A percentile compares a stretch with the other conserved stretches of the same genome.
Evolutionary conservation across 37 sponge, comb jelly and placozoan genomes (phyloP).

Genomic region (Tethya wilhelma): DNA sequence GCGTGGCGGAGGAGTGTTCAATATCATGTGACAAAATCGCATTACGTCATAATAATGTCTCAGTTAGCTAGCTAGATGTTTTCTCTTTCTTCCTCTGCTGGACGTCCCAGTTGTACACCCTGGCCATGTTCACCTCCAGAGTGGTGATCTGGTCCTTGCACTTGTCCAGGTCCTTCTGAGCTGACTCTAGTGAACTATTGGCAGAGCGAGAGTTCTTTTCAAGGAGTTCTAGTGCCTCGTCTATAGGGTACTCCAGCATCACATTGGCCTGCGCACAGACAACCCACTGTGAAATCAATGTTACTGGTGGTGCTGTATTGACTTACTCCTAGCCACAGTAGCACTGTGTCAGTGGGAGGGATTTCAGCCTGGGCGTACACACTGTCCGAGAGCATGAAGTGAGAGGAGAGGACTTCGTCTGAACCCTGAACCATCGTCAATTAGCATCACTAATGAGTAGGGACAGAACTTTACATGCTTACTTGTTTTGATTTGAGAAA

Average conservation of each 20-base stretch:
- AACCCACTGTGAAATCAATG: no score
- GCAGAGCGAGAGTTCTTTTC: constrained; percentile 81
- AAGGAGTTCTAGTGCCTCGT: constrained; percentile 79
- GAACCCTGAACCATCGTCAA: constrained; percentile 29
- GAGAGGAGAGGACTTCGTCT: constrained; percentile 50
- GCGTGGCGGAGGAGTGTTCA: background rate
- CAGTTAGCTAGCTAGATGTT: constrained; percentile 1
- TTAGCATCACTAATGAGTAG: no score
- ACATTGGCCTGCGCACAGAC: constrained; percentile 93
- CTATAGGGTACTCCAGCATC: constrained; percentile 95
- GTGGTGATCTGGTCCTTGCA: constrained; percentile 91
- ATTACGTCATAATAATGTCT: background rate
- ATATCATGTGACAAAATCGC: background rate
- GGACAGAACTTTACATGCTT: no score
- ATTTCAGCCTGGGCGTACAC: constrained; percentile 86
- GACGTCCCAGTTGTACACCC: constrained; percentile 98
- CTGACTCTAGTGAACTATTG: constrained; percentile 45
- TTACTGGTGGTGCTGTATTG: no score
- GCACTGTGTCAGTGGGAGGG: constrained; percentile 81
- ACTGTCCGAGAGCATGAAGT: constrained; percentile 83
- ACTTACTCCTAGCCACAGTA: constrained; percentile 93
- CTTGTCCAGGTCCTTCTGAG: constrained; percentile 82
- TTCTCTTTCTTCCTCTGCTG: constrained; percentile 69
- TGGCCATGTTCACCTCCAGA: constrained; percentile 95
- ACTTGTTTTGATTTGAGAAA: constrained; percentile 63